These are phyloP conservation scores for Rhinichthys klamathensis DNA, from an alignment of 2,113 vertebrate species.

Conservation along the genomic window DNA sequence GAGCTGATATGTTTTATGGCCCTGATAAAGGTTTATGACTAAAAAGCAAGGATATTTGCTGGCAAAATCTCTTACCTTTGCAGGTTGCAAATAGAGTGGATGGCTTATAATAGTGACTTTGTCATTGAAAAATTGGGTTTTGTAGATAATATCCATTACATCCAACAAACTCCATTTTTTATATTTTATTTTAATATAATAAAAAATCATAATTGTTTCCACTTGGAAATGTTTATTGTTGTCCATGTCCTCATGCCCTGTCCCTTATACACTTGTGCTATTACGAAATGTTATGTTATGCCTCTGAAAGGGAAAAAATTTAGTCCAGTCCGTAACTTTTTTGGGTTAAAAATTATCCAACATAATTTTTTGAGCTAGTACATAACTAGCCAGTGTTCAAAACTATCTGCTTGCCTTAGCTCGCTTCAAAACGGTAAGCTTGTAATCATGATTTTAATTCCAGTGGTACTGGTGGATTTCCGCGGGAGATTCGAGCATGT, in stretches of 20 bases:
- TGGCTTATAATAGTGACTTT: slow-evolving; percentile 3
- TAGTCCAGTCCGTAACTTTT: too few relatives aligned
- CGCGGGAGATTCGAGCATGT: too few relatives aligned
- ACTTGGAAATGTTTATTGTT: too few relatives aligned
- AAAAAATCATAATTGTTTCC: too few relatives aligned
- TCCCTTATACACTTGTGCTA: background rate
- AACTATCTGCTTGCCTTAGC: too few relatives aligned
- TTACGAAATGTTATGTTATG: background rate
- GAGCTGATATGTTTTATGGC: slow-evolving; percentile 49
- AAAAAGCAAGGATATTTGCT: slow-evolving; percentile 31
- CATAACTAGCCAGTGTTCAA: too few relatives aligned
- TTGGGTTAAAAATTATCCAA: too few relatives aligned
- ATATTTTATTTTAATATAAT: background rate
- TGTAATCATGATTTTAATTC: too few relatives aligned
- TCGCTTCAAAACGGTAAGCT: too few relatives aligned
- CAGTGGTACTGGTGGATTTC: too few relatives aligned
- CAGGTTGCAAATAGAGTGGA: slow-evolving; percentile 16
- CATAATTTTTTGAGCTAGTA: too few relatives aligned
- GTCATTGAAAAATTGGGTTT: background rate
- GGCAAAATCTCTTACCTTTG: background rate
- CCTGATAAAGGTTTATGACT: slow-evolving; percentile 52
- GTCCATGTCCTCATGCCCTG: too few relatives aligned
- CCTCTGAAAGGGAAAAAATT: background rate
- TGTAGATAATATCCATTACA: background rate
- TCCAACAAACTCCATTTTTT: background rate